Conservation (phyloP, 2,113 vertebrate species). For the Boleophthalmus pectinirostris region DNA sequence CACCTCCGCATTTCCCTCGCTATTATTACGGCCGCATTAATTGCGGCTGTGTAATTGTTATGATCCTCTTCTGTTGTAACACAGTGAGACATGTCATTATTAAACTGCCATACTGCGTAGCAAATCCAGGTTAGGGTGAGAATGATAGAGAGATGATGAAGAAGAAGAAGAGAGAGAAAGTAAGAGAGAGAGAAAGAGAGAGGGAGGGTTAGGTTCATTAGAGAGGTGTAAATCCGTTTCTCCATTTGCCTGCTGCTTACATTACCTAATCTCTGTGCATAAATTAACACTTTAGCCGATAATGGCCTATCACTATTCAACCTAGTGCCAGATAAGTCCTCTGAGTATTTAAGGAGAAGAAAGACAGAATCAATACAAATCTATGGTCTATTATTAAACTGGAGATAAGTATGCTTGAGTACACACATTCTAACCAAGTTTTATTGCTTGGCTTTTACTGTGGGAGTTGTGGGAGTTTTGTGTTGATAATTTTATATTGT, state of each 20-base stretch:
- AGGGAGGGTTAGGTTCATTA: background rate
- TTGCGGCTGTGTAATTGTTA: constrained; percentile 53
- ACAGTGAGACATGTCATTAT: constrained; percentile 42
- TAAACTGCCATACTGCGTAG: constrained; percentile 36
- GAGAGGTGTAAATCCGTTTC: background rate
- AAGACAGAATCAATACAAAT: background rate
- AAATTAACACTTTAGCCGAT: constrained; percentile 1
- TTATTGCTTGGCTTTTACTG: no score
- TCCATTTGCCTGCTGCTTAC: constrained; percentile 8
- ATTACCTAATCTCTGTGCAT: background rate
- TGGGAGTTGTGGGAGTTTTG: background rate
- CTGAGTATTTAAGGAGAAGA: background rate
- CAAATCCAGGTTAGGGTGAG: constrained; percentile 40
- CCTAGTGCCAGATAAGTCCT: constrained; percentile 3
- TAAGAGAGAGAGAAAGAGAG: background rate
- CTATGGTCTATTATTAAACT: background rate
- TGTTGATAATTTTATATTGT: background rate
- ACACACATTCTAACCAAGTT: background rate
- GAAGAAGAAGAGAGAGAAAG: background rate
- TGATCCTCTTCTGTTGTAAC: constrained; percentile 53
- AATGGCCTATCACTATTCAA: background rate
- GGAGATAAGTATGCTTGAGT: background rate
- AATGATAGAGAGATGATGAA: background rate
- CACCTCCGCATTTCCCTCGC: constrained; percentile 1
- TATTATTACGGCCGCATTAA: constrained; percentile 48